Conservation (phyloP, 2,113 vertebrate species). For the Xiphorhynchus elegans region DNA sequence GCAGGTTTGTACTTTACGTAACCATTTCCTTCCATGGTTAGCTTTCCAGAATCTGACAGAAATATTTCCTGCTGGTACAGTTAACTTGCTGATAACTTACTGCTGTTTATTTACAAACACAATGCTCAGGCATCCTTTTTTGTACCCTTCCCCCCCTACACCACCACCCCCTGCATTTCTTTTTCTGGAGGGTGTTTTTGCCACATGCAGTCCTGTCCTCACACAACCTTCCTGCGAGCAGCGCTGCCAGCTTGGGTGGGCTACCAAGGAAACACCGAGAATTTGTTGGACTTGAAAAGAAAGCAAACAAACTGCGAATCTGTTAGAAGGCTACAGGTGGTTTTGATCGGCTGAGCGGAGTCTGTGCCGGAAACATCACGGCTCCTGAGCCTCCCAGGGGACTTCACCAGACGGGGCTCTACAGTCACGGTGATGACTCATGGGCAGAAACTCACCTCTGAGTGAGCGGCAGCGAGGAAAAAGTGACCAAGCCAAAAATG, state of each 20-base stretch:
- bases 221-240: neutral
- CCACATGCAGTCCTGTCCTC: neutral
- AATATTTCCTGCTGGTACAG: constrained; percentile 16
- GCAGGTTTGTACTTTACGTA: neutral
- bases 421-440: neutral
- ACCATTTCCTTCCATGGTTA: neutral
- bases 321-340: constrained; percentile 3
- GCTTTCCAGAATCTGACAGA: constrained; percentile 5
- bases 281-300: neutral
- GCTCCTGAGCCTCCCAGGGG: neutral
- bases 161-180: neutral
- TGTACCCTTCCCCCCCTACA: neutral
- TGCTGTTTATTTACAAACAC: constrained; percentile 35
- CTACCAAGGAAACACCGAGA: neutral
- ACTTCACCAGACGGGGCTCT: neutral
- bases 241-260: neutral
- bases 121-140: neutral
- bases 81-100: constrained; percentile 11
- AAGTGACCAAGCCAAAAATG: constrained; percentile 16
- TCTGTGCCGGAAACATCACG: neutral
- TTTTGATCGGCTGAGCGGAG: neutral
- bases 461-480: neutral
- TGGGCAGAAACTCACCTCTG: neutral
- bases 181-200: neutral
- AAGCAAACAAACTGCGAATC: neutral